Evolutionary conservation across 2,113 vertebrate genomes (phyloP), one percentile per base, ranked within the genome.

Genomic region (Petrocephalus microphthalmus): DNA sequence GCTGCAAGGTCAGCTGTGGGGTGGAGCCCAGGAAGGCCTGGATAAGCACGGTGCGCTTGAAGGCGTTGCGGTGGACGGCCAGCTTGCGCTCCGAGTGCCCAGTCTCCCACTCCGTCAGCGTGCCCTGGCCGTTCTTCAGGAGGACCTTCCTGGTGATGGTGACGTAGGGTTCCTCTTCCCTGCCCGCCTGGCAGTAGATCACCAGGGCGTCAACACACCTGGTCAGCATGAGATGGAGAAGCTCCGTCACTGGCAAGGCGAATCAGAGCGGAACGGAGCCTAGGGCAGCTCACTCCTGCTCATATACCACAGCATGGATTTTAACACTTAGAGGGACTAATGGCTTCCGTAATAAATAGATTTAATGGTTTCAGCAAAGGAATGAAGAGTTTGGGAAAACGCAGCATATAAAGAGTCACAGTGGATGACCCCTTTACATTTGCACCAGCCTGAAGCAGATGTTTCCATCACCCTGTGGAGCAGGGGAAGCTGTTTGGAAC

Each of bases 11-110:
- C 87, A 99, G 96, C 91, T 99, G 98, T 0, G 98, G 98, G 0
- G 97, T 97, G 90, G 98, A 99, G 90, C 98, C 98, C 92, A 99
- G 94, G 93, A 99, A 99, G 15, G 98, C 98, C 95, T 99, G 98
- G 91, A 99, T 98, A 90, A 99, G 96, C 0, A 97, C 96, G 51
- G 97, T 96, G 91, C 98, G 97, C 88, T 98, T 98, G 95, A 99
- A 99, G 94, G 98, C 98, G 1, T 98, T 95, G 89, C 96, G 96
- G 93, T 99, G 98, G 0, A 93, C 94, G 84, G 96, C 95, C 93
- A 99, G 93, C 42, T 91, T 96, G 87, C 98, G 96, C 90, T 96
- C 95, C 0, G 96, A 95, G 90, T 97, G 98, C 1, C 98, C 97
- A 25, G 99, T 96, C 94, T 99, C 97, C 95, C 96, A 96, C 95